Evolutionary conservation across 2,797 vertebrate species (phyloP).

Genomic region (Gephyroberyx darwinii): DNA sequence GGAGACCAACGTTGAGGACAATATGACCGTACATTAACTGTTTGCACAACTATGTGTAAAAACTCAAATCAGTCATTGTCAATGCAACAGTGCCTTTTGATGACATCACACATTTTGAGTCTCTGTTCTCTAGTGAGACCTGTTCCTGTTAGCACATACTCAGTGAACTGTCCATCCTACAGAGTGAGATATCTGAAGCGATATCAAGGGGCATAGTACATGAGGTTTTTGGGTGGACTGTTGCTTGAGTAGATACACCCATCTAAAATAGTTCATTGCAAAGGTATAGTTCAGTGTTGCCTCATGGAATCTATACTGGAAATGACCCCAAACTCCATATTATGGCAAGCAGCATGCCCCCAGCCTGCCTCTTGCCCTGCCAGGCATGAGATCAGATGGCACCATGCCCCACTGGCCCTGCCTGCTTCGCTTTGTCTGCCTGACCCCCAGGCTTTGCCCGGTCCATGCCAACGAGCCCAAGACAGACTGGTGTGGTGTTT

Average conservation of each 20-base stretch:
- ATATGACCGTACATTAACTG: neutral
- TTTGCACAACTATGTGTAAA: constrained; percentile 5
- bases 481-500: constrained; percentile 39
- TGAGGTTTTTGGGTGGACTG: too few relatives aligned
- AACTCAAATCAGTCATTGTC: neutral
- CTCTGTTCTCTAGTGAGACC: too few relatives aligned
- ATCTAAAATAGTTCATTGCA: too few relatives aligned
- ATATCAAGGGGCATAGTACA: too few relatives aligned
- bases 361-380: neutral
- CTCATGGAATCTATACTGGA: neutral
- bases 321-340: neutral
- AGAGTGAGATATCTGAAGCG: too few relatives aligned
- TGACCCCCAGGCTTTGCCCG: constrained; percentile 23
- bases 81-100: neutral
- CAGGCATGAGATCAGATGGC: constrained; percentile 14
- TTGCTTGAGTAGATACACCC: too few relatives aligned
- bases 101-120: neutral
- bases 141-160: constrained; percentile 3
- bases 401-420: neutral
- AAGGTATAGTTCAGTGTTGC: too few relatives aligned
- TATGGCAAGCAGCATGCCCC: neutral
- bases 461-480: constrained; percentile 14
- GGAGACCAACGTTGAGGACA: neutral
- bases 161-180: too few relatives aligned
- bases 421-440: constrained; percentile 21